Base-by-base conservation (phyloP, 2,113 vertebrate genomes). In the Siniperca chuatsi region DNA sequence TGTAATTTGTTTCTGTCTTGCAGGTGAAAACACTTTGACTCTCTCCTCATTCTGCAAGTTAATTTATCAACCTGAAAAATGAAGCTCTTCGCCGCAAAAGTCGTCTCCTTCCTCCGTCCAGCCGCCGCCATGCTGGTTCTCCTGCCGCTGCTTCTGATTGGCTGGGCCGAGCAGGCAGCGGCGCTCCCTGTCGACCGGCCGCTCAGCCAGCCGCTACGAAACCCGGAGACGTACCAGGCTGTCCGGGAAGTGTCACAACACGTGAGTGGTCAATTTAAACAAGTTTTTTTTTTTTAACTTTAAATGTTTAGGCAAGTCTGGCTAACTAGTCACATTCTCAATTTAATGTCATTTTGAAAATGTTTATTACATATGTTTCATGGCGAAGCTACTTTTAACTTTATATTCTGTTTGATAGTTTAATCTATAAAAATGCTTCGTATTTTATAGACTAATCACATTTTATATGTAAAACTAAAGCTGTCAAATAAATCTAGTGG, bases 81-180 rank as follows among this genome's bases (percentile, higher is more conserved):
- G 89, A 87, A 84, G 80, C 12, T 52, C 57, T 1, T 21, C 76
- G 1, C 44, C 18, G 10, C 80, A n/a, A 1, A 71, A 0, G 1
- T 54, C 15, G 12, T 21, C 44, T 79, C 79, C 13, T 12, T 48
- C 60, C 13, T 82, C 52, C 79, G 54, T 20, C 76, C 81, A 0
- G 79, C 80, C 0, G 58, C 42, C 42, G 35, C 65, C 40, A 1
- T 65, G n/a, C 33, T 88, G 33, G 2, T 73, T 7, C 7, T 91
- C 21, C 79, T 93, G 57, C 42, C 79, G 11, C 76, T 92, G 75
- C 69, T 94, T 29, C 81, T 94, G 89, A 86, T 92, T 67, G 90
- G 92, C 78, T 90, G 90, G 82, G 44, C 46, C 5, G 65, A 68
- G 29, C 78, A 21, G 52, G 72, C 42, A 3, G 20, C 7, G 2